Base-by-base conservation (phyloP, 2,888 invertebrate species). In the Hypomecis punctinalis region DNA sequence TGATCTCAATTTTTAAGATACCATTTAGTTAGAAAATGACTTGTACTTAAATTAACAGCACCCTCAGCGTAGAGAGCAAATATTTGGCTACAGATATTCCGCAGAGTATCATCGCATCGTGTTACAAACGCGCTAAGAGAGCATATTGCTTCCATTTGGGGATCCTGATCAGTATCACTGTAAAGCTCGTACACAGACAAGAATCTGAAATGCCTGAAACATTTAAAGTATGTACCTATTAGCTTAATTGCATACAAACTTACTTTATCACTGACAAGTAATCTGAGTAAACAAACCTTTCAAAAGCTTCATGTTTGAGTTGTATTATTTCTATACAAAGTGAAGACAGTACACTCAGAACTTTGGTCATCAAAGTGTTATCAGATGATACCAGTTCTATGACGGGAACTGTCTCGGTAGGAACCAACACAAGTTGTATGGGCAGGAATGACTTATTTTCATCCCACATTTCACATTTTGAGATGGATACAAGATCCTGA, bases 361-460 rank as follows among this genome's bases (percentile, higher is more conserved):
- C 94, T 89, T 97, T 96, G 42, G 96, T 96, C 75, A 98, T 94
- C 54, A 96, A 90, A 80, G 96, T 96, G 81, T 97, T 97, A 85
- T 98, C 97, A 35, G 97, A 97, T 71, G 96, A 95, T 9, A 97
- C 95, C 66, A 98, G 85, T 71, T 96, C 95, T 40, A 96, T 88
- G 40, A 97, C 84, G 5, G 94, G 91, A 10, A 95, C 91, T 70
- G 94, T 94, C 86, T 97, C 97, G 71, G 86, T 91, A 1, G 95
- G 94, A 47, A 75, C 75, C 78, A 90, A 82, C 40, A 74, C 71
- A 46, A 90, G 80, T 82, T 89, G 84, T 69, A 92, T 83, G 0
- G 90, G 89, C 56, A 82, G 76, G 75, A 81, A 91, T 36, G 84
- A 84, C 76, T 85, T 90, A 69, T 91, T 91, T 58, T 83, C 83